Conservation (phyloP, 2,888 invertebrate genomes). For the Lasius platythorax region DNA sequence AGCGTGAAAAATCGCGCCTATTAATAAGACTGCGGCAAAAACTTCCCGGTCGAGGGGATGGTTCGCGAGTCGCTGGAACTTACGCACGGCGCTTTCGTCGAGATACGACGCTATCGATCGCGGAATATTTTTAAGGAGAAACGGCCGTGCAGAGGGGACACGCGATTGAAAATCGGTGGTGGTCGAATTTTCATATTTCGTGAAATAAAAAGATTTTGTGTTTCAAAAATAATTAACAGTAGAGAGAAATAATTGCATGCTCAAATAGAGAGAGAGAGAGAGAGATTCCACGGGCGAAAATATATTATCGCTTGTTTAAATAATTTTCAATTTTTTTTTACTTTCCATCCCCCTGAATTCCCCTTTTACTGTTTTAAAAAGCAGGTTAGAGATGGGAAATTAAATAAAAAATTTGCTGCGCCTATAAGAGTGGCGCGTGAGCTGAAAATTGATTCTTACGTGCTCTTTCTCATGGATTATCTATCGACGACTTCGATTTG, state of each 20-base stretch:
- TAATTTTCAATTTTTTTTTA: background rate
- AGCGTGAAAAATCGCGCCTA: constrained; percentile 78
- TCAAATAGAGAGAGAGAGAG: background rate
- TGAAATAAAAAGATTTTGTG: background rate
- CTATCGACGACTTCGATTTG: constrained; percentile 39
- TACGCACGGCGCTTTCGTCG: background rate
- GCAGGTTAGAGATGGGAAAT: background rate
- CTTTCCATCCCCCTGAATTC: constrained; percentile 7
- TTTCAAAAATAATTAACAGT: background rate
- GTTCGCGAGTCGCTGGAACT: background rate
- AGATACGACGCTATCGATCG: constrained; percentile 14
- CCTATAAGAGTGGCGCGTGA: constrained; percentile 24
- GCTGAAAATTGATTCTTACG: constrained; percentile 50
- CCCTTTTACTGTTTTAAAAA: background rate
- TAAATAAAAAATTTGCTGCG: constrained; percentile 46
- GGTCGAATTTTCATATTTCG: background rate
- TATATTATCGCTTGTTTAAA: background rate
- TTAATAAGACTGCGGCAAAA: constrained; percentile 76
- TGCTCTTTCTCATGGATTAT: constrained; percentile 32
- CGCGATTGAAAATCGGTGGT: background rate
- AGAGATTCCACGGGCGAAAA: background rate
- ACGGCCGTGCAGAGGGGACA: background rate
- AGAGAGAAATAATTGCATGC: background rate
- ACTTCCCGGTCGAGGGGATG: constrained; percentile 53
- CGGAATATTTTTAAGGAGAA: background rate